Evolutionary conservation across 2,888 invertebrate genomes (phyloP), one percentile per base, ranked within the genome.

Genomic region (Caenorhabditis macrosperma): DNA sequence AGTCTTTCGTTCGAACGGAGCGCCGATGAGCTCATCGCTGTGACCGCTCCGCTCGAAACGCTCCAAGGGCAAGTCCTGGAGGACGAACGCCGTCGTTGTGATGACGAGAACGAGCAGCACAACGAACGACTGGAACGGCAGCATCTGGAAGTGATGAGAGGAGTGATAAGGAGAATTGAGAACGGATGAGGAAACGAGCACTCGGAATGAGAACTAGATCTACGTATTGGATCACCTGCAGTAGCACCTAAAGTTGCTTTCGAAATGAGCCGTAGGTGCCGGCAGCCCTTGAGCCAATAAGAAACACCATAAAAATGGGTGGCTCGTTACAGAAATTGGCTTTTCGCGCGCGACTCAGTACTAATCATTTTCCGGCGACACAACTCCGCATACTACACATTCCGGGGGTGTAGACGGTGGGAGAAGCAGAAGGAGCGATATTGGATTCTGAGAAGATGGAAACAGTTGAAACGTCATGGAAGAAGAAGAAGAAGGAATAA

Each of bases 1-100:
- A 0, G 66, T n/a, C 28, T 66, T 52, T 48, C 78, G 30, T 24
- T 71, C 71, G 44, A 67, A 59, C 35, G 30, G 20, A 22, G 33
- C 30, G 0, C 44, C 20, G 10, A 44, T 7, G 5, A 52, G 7
- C 26, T 60, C 71, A 1, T 55, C 61, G 52, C 44, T 30, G 41
- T 26, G 30, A 5, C 54, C 61, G 63, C 76, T 68, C n/a, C 81
- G 52, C 33, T 81, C 81, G 69, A 78, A 81, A 38, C 81, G 67
- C 35, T 81, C 81, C 71, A 81, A 35, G 17, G 81, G 81, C 9
- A 81, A 52, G 28, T 81, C 81, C 55, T 81, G 81, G 17, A 81
- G 81, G 3, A 78, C 63, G 75, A 78, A 78, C 10, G 64, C 33
- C 12, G 74, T 41, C 1, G 54, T 15, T 7, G 60, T n/a, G 46